A percentile compares a stretch with the other conserved stretches of the same genome.
phyloP scores from a whole-genome alignment of 1,140 invertebrate genomes.

The Pteromalus puparum region DNA sequence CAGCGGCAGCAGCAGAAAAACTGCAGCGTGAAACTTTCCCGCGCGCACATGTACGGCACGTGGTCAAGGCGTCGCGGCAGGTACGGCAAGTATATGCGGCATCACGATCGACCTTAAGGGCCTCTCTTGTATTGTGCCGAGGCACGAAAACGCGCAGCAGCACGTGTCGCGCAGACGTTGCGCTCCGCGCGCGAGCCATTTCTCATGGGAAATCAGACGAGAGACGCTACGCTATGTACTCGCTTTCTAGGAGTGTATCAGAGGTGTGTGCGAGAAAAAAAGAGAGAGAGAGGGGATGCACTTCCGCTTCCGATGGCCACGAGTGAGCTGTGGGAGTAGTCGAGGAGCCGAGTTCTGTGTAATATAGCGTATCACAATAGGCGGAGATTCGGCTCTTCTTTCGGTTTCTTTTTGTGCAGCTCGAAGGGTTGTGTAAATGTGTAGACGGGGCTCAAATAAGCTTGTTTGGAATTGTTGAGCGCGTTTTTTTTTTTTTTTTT shows the following conservation, averaged over 20 bases:
- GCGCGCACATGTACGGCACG: slow-evolving; percentile 65
- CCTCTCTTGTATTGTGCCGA: background rate
- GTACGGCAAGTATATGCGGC: slow-evolving; percentile 59
- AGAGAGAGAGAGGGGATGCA: slow-evolving; percentile 45
- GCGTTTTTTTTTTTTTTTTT: background rate
- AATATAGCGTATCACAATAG: slow-evolving; percentile 15
- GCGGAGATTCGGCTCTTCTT: background rate
- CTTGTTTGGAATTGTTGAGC: background rate
- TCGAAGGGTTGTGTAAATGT: slow-evolving; percentile 15
- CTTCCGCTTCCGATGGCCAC: slow-evolving; percentile 41
- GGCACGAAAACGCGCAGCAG: slow-evolving; percentile 16
- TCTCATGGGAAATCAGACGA: slow-evolving; percentile 71
- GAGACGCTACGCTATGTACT: slow-evolving; percentile 52
- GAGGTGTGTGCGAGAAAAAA: slow-evolving; percentile 48
- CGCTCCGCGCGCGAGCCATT: slow-evolving; percentile 60
- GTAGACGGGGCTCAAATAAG: background rate
- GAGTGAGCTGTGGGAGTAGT: slow-evolving; percentile 35
- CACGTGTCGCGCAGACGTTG: slow-evolving; percentile 55
- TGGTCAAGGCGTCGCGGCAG: slow-evolving; percentile 60
- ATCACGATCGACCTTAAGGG: slow-evolving; percentile 37
- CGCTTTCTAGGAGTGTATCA: slow-evolving; percentile 11
- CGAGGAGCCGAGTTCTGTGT: background rate
- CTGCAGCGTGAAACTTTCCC: slow-evolving; percentile 3
- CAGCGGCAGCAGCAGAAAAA: too few species aligned
- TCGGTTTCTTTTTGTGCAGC: background rate